Evolutionary conservation across 2,113 vertebrate species (phyloP), one percentile per base, ranked within the genome.

Genomic region (Oxygymnocypris stewartii): DNA sequence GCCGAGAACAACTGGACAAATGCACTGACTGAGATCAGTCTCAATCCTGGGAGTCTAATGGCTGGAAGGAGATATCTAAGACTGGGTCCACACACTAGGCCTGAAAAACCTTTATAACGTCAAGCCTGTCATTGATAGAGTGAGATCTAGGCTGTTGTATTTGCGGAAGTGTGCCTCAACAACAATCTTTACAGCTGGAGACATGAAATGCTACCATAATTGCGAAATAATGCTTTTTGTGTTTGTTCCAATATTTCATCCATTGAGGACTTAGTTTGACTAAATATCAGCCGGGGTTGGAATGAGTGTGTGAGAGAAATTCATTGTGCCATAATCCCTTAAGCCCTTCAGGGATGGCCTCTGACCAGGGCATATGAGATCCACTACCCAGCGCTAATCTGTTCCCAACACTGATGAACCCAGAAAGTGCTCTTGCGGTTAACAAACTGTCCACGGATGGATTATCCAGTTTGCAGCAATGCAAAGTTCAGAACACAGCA

Each of bases 301-400:
- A 82, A 90, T 89, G 82, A 91, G 89, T 2, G 75, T 47, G 13
- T 81, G 88, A 89, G 91, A 92, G 92, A 88, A 86, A 87, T 84
- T 91, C 79, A 88, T 80, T 71, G 83, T 37, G 61, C 91, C 93
- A 94, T 95, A 95, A 95, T 95, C 94, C 93, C 67, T 94, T 95
- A 95, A 95, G 91, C 93, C 92, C 89, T 94, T 94, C 92, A 92
- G 92, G 91, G 92, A 93, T 94, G 94, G 92, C 93, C 93, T 93
- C 92, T 95, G 94, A 94, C 94, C 92, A 90, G 93, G 90, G 92
- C 93, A 92, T 94, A 95, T 94, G 94, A 95, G 94, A 94, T 94
- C 95, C 92, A 93, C 92, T 93, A 89, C 89, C 91, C 92, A 91
- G 87, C 73, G 88, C 93, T 95, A 95, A 95, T 94, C 94, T 95